Evolutionary conservation across 1,140 invertebrate genomes (phyloP), one percentile per base, ranked within the genome.

Genomic region (Heliothis virescens): DNA sequence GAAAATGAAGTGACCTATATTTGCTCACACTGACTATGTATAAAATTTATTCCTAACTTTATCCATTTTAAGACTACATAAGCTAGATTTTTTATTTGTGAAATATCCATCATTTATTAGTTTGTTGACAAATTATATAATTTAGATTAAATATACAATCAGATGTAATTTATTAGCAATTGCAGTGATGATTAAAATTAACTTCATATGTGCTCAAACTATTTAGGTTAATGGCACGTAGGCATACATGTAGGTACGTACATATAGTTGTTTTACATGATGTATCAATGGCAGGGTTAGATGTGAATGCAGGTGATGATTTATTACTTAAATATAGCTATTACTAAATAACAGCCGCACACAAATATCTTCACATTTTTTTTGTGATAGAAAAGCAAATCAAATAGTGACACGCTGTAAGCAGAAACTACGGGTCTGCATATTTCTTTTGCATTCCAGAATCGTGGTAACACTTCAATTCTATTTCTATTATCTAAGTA

Each of bases 171-270:
- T 12, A 41, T n/a, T 34, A 63, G 60, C 16, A 16, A 65, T 65
- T 41, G 13, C 29, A 3, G n/a, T 47, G n/a, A 18, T 47, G n/a
- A 47, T 34, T 18, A 11, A 11, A 41, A 13, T n/a, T 63, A 41
- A 34, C 41, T 65, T 16, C 3, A 47, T 65, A 65, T 18, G 62
- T 12, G 9, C 16, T 65, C 9, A 3, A 65, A 29, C 29, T 65
- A 65, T 65, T 47, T 48, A 65, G 62, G 62, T 48, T 65, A 65
- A 65, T 48, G n/a, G 62, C n/a, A 65, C 62, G n/a, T 47, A 47
- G 13, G 2, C 16, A 65, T 15, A 47, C 9, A 47, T 18, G 11
- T 2, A 26, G 21, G 21, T 41, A 41, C 2, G 12, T 48, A 65
- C 18, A 18, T 63, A 26, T 16, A 47, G 26, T 16, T 60, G 15